Evolutionary conservation across 2,888 invertebrate genomes (phyloP).

Genomic region (Tenthredo distinguenda): DNA sequence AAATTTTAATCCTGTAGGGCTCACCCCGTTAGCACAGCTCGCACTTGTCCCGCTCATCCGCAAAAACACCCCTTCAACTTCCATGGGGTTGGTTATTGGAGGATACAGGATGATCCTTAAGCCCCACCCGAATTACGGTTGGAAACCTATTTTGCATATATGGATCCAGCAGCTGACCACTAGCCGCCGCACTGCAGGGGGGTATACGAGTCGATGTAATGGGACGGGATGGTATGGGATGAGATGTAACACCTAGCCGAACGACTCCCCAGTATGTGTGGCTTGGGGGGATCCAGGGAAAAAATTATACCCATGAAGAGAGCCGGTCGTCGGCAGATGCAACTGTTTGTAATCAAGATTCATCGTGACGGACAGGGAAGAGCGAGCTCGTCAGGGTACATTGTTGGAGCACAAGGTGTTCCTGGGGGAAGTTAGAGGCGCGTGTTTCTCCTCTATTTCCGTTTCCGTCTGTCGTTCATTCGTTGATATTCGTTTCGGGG

Average conservation of each 20-base stretch:
- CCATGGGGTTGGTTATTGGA: neutral
- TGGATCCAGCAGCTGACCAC: constrained; percentile 35
- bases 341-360: constrained; percentile 43
- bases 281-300: neutral
- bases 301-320: neutral
- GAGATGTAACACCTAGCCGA: neutral
- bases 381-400: constrained; percentile 33
- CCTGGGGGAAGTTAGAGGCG: neutral
- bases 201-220: constrained; percentile 16
- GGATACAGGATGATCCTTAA: neutral
- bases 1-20: neutral
- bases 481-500: neutral
- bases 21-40: neutral
- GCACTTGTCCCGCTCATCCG: neutral
- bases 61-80: neutral
- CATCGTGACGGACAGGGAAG: constrained; percentile 28
- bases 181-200: constrained; percentile 2
- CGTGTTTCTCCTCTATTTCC: neutral
- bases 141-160: constrained; percentile 15
- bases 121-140: neutral
- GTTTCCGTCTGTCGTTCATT: neutral
- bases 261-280: neutral
- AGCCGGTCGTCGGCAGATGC: constrained; percentile 38
- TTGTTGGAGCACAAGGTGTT: constrained; percentile 24
- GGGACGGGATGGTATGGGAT: neutral